Evolutionary conservation across 2,113 vertebrate genomes (phyloP), one percentile per base, ranked within the genome.

Genomic region (Vanacampus margaritifer): DNA sequence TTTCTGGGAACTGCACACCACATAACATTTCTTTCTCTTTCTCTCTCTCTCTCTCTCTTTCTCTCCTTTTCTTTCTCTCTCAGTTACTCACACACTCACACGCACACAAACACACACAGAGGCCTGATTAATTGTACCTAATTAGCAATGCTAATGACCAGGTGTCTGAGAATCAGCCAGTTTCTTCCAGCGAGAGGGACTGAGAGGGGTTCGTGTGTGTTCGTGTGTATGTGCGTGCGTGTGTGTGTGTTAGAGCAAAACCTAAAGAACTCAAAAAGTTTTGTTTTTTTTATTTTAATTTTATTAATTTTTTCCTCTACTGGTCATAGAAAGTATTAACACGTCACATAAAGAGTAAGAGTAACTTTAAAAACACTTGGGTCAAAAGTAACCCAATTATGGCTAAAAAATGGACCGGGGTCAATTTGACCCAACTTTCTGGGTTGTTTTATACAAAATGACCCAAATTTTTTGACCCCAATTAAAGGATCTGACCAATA

Each of bases 111-210:
- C 69, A 75, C 81, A 53, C 81, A 68, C 68, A 92, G 89, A 91
- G 90, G 92, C 93, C 95, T 99, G 96, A 98, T 98, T 98, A 98
- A 98, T 98, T 94, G 94, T 87, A 86, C 89, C 95, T 98, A 98
- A 98, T 99, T 99, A 98, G 96, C 97, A 98, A 97, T 99, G 96
- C 95, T 99, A 98, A 98, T 98, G 95, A 98, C 94, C 97, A 99
- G 97, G 96, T 98, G 96, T 96, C 95, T 93, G 91, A 94, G 93
- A 94, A 93, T 92, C 88, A 93, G 95, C 95, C 95, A 95, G 93
- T 92, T 96, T 92, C 93, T 95, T 95, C 93, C 94, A 96, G 94
- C 90, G 91, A 90, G 92, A 91, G 93, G 93, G 92, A 92, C 90
- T 26, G 59, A 76, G 57, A 70, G 77, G 71, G 67, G 69, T 68